These are phyloP conservation scores for Bettongia penicillata DNA, from an alignment of 2,113 vertebrate species.

Conservation along the genomic window DNA sequence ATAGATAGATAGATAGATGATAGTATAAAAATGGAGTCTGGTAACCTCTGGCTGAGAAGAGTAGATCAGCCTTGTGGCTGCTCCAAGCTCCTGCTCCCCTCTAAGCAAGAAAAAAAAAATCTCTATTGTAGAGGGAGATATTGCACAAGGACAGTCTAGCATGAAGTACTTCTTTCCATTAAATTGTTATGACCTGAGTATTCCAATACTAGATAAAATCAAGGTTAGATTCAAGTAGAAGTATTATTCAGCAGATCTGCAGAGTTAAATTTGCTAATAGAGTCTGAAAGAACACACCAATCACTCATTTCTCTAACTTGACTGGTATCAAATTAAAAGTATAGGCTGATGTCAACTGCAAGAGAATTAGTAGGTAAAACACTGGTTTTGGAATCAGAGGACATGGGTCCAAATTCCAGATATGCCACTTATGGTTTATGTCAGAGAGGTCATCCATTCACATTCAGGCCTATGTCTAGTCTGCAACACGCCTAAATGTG, in stretches of 20 bases:
- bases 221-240: slow-evolving; percentile 31
- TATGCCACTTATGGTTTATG: neutral
- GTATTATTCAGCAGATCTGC: slow-evolving; percentile 48
- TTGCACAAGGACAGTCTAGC: slow-evolving; percentile 11
- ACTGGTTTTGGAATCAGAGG: neutral
- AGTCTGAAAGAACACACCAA: slow-evolving; percentile 27
- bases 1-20: too few species aligned
- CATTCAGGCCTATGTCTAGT: neutral
- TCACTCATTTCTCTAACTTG: neutral
- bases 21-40: neutral
- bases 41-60: neutral
- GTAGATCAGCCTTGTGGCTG: neutral
- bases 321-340: neutral
- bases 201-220: neutral
- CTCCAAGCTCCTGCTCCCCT: neutral
- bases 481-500: neutral
- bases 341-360: neutral
- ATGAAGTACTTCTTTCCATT: slow-evolving; percentile 34
- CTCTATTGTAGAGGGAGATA: neutral
- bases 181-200: neutral
- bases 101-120: neutral
- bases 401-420: neutral
- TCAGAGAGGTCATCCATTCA: neutral
- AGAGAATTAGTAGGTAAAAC: neutral
- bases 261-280: neutral